Percentiles rank a stretch among this genome's conserved stretches.
These are phyloP conservation scores for Cynopterus sphinx DNA, from an alignment of 2,797 vertebrate genomes.

Conservation along the genomic window DNA sequence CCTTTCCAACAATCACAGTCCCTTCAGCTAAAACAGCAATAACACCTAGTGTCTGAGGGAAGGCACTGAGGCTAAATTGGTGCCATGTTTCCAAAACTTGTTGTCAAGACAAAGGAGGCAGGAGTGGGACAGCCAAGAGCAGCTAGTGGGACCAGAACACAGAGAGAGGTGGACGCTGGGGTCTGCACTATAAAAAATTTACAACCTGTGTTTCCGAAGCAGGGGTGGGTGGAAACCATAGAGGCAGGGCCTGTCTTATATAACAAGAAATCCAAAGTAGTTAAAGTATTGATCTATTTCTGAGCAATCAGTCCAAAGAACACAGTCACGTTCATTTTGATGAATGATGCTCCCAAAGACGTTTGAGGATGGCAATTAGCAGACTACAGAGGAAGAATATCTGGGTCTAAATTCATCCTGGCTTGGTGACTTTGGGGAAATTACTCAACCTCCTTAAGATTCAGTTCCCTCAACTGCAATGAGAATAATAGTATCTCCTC, in stretches of 20 bases:
- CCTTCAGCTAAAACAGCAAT: neutral
- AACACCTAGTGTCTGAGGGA: neutral
- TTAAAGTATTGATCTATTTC: slow-evolving; percentile 9
- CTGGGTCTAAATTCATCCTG: neutral
- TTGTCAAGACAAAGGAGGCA: neutral
- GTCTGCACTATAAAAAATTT: neutral
- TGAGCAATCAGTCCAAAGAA: neutral
- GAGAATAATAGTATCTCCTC: neutral
- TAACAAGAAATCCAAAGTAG: neutral
- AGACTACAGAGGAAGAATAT: neutral
- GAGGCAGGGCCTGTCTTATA: neutral
- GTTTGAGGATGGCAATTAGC: neutral
- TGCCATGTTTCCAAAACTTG: neutral
- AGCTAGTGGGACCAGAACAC: neutral
- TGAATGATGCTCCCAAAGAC: neutral
- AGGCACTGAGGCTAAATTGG: neutral
- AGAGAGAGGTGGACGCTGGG: neutral
- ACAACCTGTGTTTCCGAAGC: neutral
- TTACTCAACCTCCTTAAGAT: neutral
- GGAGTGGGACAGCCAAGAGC: neutral
- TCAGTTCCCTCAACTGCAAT: neutral
- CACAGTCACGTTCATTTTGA: neutral
- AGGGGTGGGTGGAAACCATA: neutral
- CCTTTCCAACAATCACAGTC: neutral
- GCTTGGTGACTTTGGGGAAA: neutral